phyloP scores from a whole-genome alignment of 1,140 invertebrate species.

The Penaeus vannamei region DNA sequence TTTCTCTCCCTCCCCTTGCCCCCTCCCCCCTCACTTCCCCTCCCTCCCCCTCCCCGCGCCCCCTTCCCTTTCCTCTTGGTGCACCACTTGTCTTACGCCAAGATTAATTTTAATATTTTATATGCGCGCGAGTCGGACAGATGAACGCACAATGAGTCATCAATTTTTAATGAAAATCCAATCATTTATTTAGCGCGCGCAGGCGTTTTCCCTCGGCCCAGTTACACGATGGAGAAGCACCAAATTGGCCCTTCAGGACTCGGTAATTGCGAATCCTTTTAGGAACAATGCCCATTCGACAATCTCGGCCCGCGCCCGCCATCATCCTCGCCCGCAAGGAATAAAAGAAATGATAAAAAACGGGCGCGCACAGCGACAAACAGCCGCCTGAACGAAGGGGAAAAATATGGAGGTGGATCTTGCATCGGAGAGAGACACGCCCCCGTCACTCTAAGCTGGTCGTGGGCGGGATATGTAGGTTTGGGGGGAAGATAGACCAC shows the following conservation, averaged over 20 bases:
- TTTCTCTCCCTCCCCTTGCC: background rate
- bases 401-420: too few species aligned
- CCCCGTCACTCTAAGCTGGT: too few species aligned
- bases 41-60: background rate
- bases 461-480: too few species aligned
- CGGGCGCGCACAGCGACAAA: too few species aligned
- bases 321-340: too few species aligned
- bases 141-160: slow-evolving; percentile 60
- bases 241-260: slow-evolving; percentile 49
- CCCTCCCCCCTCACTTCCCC: background rate
- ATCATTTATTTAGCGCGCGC: slow-evolving; percentile 60
- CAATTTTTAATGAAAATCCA: slow-evolving; percentile 64
- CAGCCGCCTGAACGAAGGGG: too few species aligned
- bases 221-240: slow-evolving; percentile 22
- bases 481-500: too few species aligned
- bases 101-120: slow-evolving; percentile 60
- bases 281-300: slow-evolving; percentile 57
- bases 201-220: slow-evolving; percentile 38
- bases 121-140: slow-evolving; percentile 56
- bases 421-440: too few species aligned
- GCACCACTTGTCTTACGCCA: slow-evolving; percentile 57
- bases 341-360: too few species aligned
- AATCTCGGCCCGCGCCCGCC: slow-evolving; percentile 3
- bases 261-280: slow-evolving; percentile 57
- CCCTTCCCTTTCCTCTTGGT: slow-evolving; percentile 31